Base-by-base conservation (phyloP, 2,888 invertebrate species). In the Dasypolia templi region DNA sequence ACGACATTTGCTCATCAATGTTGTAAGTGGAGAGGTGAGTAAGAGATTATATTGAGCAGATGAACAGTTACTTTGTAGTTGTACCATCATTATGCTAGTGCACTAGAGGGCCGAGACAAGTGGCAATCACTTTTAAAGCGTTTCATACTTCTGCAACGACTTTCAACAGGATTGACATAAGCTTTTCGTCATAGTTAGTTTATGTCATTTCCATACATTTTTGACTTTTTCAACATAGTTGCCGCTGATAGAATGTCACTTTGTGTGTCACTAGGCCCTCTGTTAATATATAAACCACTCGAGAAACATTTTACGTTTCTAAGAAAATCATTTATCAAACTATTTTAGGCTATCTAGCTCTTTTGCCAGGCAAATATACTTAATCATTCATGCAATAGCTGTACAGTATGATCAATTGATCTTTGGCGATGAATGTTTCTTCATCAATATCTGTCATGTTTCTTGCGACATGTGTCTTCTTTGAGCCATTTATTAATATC, bases 401-500 rank as follows among this genome's bases (percentile, higher is more conserved):
- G 32, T n/a, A 32, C 29, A 51, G n/a, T 42, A 51, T 17, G 11
- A 46, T 29, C 44, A 56, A 46, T 72, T 19, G 12, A 51, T 32
- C 49, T 72, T 51, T 32, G 42, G 32, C 17, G 19, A 73, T 17
- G 29, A 62, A 22, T n/a, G 29, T 42, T 77, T 32, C 46, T 44
- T 39, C 55, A 56, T 56, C 19, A 56, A 22, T 56, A 17, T 56
- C 53, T 29, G 29, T 51, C 53, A 46, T 69, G 64, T 64, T 49
- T 32, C 35, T 26, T 55, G 4, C 14, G 58, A 42, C 4, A 29
- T 56, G n/a, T 72, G 14, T 51, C 35, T 29, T 12, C 49, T 64
- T 53, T 44, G 67, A 56, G 74, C 70, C 74, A 62, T 59, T 44
- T 53, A 61, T 70, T 55, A 62, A 75, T 79, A 72, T 64, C 26